phyloP scores from a whole-genome alignment of 1,140 invertebrate genomes.

The Drosophila parvula region DNA sequence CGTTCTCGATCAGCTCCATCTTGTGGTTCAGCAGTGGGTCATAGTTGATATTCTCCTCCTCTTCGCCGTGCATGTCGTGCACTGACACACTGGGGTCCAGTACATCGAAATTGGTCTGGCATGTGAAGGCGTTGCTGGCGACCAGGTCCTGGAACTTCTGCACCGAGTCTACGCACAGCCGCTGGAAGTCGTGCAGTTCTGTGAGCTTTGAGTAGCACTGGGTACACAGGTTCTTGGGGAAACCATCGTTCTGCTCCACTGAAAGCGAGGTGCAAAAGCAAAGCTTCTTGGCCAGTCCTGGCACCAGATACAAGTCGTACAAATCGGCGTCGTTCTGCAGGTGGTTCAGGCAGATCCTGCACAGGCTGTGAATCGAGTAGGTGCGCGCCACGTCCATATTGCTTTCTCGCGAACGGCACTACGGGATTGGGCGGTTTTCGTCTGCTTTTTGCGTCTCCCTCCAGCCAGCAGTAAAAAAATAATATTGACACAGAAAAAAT shows the following conservation, averaged over 20 bases:
- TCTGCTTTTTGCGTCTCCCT: slow-evolving; percentile 40
- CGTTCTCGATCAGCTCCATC: slow-evolving; percentile 78
- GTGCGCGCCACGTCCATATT: slow-evolving; percentile 68
- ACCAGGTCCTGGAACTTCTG: slow-evolving; percentile 79
- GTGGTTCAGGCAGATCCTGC: slow-evolving; percentile 77
- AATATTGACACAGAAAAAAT: slow-evolving; percentile 79
- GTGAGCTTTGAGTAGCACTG: slow-evolving; percentile 71
- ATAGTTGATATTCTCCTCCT: slow-evolving; percentile 76
- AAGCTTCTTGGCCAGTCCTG: slow-evolving; percentile 78
- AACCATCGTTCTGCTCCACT: slow-evolving; percentile 79
- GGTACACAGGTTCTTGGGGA: slow-evolving; percentile 78
- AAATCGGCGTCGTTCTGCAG: slow-evolving; percentile 69
- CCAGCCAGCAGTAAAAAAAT: slow-evolving; percentile 67
- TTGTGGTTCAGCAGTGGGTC: slow-evolving; percentile 78
- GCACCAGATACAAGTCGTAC: slow-evolving; percentile 76
- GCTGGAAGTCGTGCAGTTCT: slow-evolving; percentile 78
- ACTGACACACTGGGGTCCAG: slow-evolving; percentile 54
- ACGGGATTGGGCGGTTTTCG: slow-evolving; percentile 12
- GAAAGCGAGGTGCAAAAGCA: slow-evolving; percentile 76
- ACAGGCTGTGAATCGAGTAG: slow-evolving; percentile 77
- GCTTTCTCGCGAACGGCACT: slow-evolving; percentile 18
- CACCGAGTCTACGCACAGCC: slow-evolving; percentile 73
- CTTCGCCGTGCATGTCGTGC: slow-evolving; percentile 51
- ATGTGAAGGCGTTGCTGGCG: slow-evolving; percentile 67
- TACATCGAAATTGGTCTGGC: slow-evolving; percentile 65